A percentile compares a stretch with the other conserved stretches of the same genome.
These are phyloP conservation scores for Tromatobia lineatoria DNA, from an alignment of 2,888 invertebrate species.

Conservation along the genomic window DNA sequence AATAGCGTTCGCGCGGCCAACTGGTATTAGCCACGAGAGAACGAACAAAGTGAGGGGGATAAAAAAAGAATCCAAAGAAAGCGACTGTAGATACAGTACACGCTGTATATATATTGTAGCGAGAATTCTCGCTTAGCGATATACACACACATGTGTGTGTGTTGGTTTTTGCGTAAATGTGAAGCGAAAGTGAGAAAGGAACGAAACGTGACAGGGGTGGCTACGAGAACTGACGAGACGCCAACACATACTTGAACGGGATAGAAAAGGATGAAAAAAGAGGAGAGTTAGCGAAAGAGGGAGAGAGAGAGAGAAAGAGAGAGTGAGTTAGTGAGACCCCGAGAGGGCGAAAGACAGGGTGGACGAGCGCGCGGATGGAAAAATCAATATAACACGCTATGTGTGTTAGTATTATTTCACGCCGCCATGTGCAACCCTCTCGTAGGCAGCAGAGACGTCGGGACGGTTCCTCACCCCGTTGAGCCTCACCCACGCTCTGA, in stretches of 20 bases:
- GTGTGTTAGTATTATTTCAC: constrained; percentile 80
- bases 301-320: constrained; percentile 66
- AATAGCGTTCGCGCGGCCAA: constrained; percentile 66
- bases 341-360: constrained; percentile 66
- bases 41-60: constrained; percentile 54
- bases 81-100: constrained; percentile 28
- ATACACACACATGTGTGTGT: background rate
- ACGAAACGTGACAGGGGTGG: constrained; percentile 63
- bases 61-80: constrained; percentile 33
- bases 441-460: constrained; percentile 50
- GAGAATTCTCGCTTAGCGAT: too few relatives aligned
- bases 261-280: constrained; percentile 39
- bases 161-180: constrained; percentile 15
- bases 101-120: background rate
- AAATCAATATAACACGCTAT: constrained; percentile 80
- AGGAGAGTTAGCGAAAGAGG: constrained; percentile 62
- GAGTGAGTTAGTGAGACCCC: too few relatives aligned
- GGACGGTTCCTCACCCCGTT: constrained; percentile 41
- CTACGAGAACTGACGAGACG: constrained; percentile 64
- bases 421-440: constrained; percentile 70
- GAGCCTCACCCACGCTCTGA: constrained; percentile 15
- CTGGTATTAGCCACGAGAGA: constrained; percentile 65
- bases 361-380: constrained; percentile 57
- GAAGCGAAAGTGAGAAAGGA: constrained; percentile 32
- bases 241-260: constrained; percentile 36